These are phyloP conservation scores for Heteromyza rotundicornis DNA, from an alignment of 2,888 invertebrate species.

Conservation along the genomic window DNA sequence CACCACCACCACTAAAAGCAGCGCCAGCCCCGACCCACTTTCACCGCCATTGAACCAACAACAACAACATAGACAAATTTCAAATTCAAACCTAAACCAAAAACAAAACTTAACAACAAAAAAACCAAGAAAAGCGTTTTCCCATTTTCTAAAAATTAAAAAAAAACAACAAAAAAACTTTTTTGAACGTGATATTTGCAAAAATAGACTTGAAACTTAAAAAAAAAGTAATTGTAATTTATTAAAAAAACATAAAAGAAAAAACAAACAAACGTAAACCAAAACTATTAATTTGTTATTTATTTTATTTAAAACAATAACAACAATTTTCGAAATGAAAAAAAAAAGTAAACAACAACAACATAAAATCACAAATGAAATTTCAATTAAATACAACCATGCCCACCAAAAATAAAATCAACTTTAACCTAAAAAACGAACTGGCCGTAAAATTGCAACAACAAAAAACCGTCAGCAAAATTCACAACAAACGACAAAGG, in stretches of 20 bases:
- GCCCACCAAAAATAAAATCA: conserved; percentile 45
- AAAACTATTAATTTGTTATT: not conserved
- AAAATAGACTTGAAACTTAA: conserved; percentile 52
- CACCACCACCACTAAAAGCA: too few relatives aligned
- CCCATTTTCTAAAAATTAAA: conserved; percentile 40
- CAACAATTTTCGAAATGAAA: not conserved
- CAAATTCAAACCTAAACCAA: too few relatives aligned
- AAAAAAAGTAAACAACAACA: conserved; percentile 7
- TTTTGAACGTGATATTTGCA: conserved; percentile 53
- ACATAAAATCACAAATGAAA: not conserved
- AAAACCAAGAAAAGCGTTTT: not conserved
- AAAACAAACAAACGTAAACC: too few relatives aligned
- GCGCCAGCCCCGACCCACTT: too few relatives aligned
- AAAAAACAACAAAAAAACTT: conserved; percentile 47
- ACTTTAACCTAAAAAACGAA: conserved; percentile 4
- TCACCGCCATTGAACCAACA: too few relatives aligned
- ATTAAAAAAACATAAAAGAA: not conserved
- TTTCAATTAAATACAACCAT: conserved; percentile 20
- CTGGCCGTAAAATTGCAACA: conserved; percentile 42
- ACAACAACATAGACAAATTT: too few relatives aligned
- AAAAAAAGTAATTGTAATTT: conserved; percentile 38
- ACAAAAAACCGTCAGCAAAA: conserved; percentile 19
- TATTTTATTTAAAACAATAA: not conserved
- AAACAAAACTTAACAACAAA: too few relatives aligned
- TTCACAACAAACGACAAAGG: too few relatives aligned